A percentile compares a stretch with the other conserved stretches of the same genome.
Evolutionary conservation across 2,113 vertebrate genomes (phyloP).

Genomic region (Syngnathus typhle): DNA sequence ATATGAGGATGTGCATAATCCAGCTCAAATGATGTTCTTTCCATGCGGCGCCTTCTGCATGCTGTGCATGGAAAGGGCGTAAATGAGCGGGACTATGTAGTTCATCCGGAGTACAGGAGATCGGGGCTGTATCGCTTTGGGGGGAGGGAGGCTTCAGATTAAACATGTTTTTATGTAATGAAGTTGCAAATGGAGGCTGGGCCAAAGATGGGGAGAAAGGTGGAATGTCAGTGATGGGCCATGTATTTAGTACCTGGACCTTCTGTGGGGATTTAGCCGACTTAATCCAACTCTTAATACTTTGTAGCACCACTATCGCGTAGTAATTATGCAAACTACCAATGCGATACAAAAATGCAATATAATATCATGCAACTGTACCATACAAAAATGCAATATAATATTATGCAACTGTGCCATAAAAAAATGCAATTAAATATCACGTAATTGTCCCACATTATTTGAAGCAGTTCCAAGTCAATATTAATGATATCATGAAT

Average conservation of each 20-base stretch:
- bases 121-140: conserved; percentile 21
- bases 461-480: neutral
- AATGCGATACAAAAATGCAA: neutral
- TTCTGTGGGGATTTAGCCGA: neutral
- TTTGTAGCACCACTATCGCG: neutral
- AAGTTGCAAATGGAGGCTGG: conserved; percentile 43
- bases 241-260: neutral
- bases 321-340: neutral
- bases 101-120: conserved; percentile 48
- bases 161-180: conserved; percentile 67
- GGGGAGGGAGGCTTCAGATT: conserved; percentile 54
- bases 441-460: neutral
- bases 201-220: conserved; percentile 24
- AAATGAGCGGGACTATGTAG: conserved; percentile 12
- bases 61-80: conserved; percentile 32
- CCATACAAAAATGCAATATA: neutral
- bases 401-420: neutral
- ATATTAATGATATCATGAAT: neutral
- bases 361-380: neutral
- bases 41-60: conserved; percentile 22
- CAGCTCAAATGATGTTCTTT: conserved; percentile 56
- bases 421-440: neutral
- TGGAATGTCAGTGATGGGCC: conserved; percentile 7
- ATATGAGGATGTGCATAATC: conserved; percentile 53
- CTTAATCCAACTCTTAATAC: neutral